Evolutionary conservation across 2,797 vertebrate species (phyloP).

Genomic region (Diplodus sargus): DNA sequence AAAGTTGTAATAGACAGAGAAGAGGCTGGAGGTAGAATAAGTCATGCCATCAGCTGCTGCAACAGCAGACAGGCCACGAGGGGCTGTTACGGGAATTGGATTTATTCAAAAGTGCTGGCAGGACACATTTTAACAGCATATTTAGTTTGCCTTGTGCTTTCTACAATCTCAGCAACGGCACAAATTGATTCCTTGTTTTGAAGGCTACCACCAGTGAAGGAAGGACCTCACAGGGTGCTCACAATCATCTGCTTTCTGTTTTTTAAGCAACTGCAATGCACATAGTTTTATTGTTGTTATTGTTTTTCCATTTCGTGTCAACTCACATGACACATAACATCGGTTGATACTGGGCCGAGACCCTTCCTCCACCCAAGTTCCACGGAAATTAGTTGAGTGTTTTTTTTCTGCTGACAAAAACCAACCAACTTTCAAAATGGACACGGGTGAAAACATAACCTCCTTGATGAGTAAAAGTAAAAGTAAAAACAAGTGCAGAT

Average conservation of each 20-base stretch:
- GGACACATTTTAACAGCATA: conserved; percentile 35
- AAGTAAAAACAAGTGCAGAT: too few species aligned
- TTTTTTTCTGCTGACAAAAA: too few species aligned
- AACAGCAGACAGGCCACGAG: conserved; percentile 14
- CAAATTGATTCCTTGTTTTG: conserved; percentile 15
- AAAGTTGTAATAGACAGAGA: conserved; percentile 24
- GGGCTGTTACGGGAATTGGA: conserved; percentile 33
- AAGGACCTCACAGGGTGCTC: not conserved
- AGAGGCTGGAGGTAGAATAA: conserved; percentile 2
- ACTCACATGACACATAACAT: too few species aligned
- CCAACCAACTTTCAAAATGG: too few species aligned
- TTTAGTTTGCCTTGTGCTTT: conserved; percentile 19
- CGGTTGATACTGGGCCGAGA: too few species aligned
- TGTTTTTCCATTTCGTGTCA: not conserved
- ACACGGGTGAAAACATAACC: too few species aligned
- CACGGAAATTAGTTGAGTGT: too few species aligned
- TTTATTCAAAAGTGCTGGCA: conserved; percentile 52
- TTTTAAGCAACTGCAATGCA: conserved; percentile 1
- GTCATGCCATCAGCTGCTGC: conserved; percentile 13
- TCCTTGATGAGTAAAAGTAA: too few species aligned
- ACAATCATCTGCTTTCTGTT: not conserved
- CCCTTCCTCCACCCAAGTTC: too few species aligned
- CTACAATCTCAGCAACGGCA: conserved; percentile 24
- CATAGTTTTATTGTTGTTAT: not conserved
- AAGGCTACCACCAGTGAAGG: not conserved